Evolutionary conservation across 2,888 invertebrate species (phyloP), one percentile per base, ranked within the genome.

Genomic region (Epirrita christyi): DNA sequence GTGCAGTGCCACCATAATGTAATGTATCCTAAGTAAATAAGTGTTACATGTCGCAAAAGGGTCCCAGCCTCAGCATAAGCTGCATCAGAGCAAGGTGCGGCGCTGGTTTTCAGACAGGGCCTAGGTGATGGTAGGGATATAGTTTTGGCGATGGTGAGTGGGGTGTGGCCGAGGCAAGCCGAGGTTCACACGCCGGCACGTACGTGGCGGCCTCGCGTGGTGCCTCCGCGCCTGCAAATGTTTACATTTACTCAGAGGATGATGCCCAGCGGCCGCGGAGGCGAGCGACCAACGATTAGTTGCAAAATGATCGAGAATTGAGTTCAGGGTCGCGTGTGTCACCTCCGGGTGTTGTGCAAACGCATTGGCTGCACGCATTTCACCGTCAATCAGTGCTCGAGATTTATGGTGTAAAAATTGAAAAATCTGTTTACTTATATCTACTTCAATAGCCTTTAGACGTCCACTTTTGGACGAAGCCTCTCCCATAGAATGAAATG

Each of bases 251-350:
- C 81, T 77, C 85, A 85, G 84, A 80, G 78, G 79, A 77, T 80
- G 80, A 77, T 79, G 78, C 73, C 78, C 75, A 78, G 76, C 77
- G 75, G 75, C 73, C 78, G 76, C 77, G 76, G 36, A 37, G 28
- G 27, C 51, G 43, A 51, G 75, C 77, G 76, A 79, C 81, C 84
- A 78, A 76, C 84, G 86, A 88, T 88, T 84, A 88, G 86, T 91
- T 90, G 91, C 92, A 90, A 92, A 92, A 92, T 87, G 84, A 82
- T 86, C 85, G 85, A 82, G 83, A 85, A 92, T 90, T 86, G 86
- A 90, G 92, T 85, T 91, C 92, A 92, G 85, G 92, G 92, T 89
- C 88, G 85, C 66, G 71, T 74, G 76, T 78, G 82, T 76, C 80
- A 82, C 90, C 90, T 90, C 90, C 91, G 91, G 91, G 91, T 91